Percentiles rank a stretch among this genome's conserved stretches.
These are phyloP conservation scores for Sardina pilchardus DNA, from an alignment of 2,113 vertebrate species.

Conservation along the genomic window DNA sequence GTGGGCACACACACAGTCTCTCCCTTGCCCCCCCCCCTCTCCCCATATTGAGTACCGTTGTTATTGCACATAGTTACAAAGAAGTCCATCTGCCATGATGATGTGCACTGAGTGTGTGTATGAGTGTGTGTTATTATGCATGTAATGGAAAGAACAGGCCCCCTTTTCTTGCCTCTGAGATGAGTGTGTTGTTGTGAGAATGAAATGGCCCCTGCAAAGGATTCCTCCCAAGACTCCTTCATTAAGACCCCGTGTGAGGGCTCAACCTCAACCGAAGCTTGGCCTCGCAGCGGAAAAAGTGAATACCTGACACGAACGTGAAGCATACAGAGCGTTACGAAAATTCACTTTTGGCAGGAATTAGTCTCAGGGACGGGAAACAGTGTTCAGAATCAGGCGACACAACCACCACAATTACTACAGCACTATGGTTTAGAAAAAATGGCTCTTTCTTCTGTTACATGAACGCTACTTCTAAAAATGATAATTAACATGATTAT, in stretches of 20 bases:
- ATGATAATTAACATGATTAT: no score
- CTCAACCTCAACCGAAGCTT: not conserved
- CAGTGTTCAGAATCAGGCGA: not conserved
- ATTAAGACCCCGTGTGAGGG: not conserved
- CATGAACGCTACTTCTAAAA: no score
- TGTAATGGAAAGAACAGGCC: not conserved
- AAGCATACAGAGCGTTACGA: not conserved
- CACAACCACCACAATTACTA: not conserved
- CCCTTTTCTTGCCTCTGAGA: not conserved
- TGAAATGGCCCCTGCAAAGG: not conserved
- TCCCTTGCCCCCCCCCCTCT: not conserved
- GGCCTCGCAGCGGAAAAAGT: not conserved
- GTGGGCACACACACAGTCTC: not conserved
- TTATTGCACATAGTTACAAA: not conserved
- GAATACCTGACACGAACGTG: not conserved
- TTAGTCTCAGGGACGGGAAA: not conserved
- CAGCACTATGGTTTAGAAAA: no score
- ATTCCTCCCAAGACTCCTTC: not conserved
- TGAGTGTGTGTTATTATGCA: slow-evolving; percentile 6
- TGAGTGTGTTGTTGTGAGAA: slow-evolving; percentile 18
- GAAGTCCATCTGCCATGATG: not conserved
- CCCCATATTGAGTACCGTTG: not conserved
- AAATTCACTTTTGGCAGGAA: not conserved
- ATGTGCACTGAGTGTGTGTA: not conserved
- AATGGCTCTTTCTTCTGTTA: no score